Evolutionary conservation across 2,888 invertebrate species (phyloP).

Genomic region (Meiosimyza platycephala): DNA sequence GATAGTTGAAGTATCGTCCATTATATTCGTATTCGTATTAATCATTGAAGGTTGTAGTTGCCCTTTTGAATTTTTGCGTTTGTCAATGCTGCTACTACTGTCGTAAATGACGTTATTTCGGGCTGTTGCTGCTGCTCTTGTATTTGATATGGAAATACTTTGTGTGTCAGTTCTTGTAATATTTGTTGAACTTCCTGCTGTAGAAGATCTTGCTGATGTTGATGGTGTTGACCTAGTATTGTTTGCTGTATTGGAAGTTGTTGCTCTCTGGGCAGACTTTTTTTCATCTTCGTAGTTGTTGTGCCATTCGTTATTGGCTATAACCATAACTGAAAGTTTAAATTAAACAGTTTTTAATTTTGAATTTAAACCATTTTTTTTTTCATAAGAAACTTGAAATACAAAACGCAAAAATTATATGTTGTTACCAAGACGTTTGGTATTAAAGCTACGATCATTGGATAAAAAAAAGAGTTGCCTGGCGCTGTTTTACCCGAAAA

Average conservation of each 20-base stretch:
- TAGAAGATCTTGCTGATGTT: slow-evolving; percentile 39
- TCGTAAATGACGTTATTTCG: slow-evolving; percentile 32
- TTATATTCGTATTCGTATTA: slow-evolving; percentile 39
- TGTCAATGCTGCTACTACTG: slow-evolving; percentile 28
- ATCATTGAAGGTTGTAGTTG: slow-evolving; percentile 36
- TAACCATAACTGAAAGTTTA: slow-evolving; percentile 61
- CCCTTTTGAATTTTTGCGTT: slow-evolving; percentile 37
- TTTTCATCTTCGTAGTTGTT: slow-evolving; percentile 56
- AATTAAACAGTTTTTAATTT: slow-evolving; percentile 12
- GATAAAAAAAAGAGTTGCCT: no score
- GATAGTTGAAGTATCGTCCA: slow-evolving; percentile 37
- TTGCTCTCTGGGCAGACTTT: slow-evolving; percentile 47
- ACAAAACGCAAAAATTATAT: no score
- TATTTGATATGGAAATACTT: slow-evolving; percentile 15
- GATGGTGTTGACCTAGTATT: slow-evolving; percentile 37
- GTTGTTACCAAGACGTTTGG: no score
- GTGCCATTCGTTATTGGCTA: slow-evolving; percentile 64
- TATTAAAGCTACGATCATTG: no score
- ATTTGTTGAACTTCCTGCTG: slow-evolving; percentile 17
- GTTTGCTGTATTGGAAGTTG: slow-evolving; percentile 45
- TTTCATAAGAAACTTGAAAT: no score
- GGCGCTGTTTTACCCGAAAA: no score
- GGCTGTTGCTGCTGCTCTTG: slow-evolving; percentile 34
- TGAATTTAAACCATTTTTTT: no score
- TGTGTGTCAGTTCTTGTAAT: slow-evolving; percentile 34